Evolutionary conservation across 2,888 invertebrate species (phyloP), one percentile per base, ranked within the genome.

Genomic region (Danaus chrysippus): DNA sequence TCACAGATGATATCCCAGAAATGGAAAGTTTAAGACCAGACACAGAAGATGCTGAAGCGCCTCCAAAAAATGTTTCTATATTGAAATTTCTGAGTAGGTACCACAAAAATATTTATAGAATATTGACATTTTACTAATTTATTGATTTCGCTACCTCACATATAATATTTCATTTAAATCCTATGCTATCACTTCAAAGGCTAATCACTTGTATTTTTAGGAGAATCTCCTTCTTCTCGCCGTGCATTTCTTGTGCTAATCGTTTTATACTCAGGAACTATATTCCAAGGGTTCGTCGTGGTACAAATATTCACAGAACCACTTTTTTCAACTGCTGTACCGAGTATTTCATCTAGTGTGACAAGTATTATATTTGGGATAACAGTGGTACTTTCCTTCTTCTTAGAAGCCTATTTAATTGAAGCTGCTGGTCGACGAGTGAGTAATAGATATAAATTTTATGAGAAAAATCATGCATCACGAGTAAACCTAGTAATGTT

Each of bases 301-400:
- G 70, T 87, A 0, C 84, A 86, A 66, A 86, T 87, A 34, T 87
- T 84, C 64, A 86, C 87, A 0, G 81, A 78, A 10, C 84, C 84
- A 0, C 61, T 88, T 42, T 87, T 88, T 64, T 64, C 65, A 0
- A 75, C 81, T 57, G 84, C 84, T 0, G 73, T 85, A 0, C 86
- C 87, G 0, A 72, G 59, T 42, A 76, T 83, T 65, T 83, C 87
- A 0, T 57, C 87, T 0, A 82, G 78, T 0, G n/a, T 84, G 1
- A 76, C 82, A 59, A 79, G 81, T 23, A 74, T 85, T 0, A 10
- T 85, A 34, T 68, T 87, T 1, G 85, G 82, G 1, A 63, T 79
- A 0, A 61, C 80, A 3, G 67, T 65, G 0, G 76, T 86, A 0
- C 1, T 80, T 0, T 54, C 81, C 11, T 82, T 83, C 0, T 64